Evolutionary conservation across 2,888 invertebrate genomes (phyloP).

Genomic region (Asteroscopus sphinx): DNA sequence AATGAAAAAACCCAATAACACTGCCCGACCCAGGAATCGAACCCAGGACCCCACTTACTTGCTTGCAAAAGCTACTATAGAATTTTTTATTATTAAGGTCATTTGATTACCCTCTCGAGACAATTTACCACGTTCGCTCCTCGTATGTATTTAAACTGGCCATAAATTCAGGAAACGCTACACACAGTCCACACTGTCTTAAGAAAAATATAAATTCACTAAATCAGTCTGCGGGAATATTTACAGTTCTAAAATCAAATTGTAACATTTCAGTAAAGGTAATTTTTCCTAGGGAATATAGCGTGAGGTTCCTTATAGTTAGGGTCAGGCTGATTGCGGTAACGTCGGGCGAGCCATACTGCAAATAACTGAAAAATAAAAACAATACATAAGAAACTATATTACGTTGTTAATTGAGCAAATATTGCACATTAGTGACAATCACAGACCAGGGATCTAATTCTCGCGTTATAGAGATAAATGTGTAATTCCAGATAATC

Average conservation of each 20-base stretch:
- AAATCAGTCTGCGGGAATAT: constrained; percentile 53
- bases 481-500: too few relatives aligned
- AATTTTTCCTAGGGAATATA: constrained; percentile 91
- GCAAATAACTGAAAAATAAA: constrained; percentile 93
- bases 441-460: too few relatives aligned
- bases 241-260: constrained; percentile 34
- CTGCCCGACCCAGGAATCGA: too few relatives aligned
- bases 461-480: too few relatives aligned
- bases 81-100: too few relatives aligned
- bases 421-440: too few relatives aligned
- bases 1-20: too few relatives aligned
- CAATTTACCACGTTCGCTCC: background rate
- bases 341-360: constrained; percentile 94
- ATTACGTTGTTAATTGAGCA: too few relatives aligned
- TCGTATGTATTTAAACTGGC: constrained; percentile 23
- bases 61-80: too few relatives aligned
- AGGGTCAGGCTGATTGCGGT: constrained; percentile 95
- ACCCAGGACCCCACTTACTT: too few relatives aligned
- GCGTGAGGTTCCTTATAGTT: constrained; percentile 93
- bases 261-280: constrained; percentile 77
- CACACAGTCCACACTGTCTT: constrained; percentile 11
- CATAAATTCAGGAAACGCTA: constrained; percentile 13
- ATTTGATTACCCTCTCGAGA: background rate
- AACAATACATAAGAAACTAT: background rate
- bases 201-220: constrained; percentile 30